Percentiles rank a stretch among this genome's conserved stretches.
phyloP scores from a whole-genome alignment of 2,888 invertebrate genomes.

The Troides aeacus region DNA sequence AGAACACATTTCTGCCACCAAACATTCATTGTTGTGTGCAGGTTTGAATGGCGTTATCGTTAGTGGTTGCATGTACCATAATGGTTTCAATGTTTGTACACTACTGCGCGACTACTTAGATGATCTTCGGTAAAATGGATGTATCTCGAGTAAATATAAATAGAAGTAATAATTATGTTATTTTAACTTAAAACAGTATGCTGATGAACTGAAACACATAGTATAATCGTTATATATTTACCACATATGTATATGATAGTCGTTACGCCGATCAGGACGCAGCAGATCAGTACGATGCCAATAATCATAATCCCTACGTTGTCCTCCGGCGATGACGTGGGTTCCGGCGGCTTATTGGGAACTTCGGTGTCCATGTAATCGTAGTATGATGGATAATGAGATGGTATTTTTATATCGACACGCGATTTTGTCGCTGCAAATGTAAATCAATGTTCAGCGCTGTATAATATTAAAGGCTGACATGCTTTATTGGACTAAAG shows the following conservation, averaged over 20 bases:
- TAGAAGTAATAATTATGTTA: too few species aligned
- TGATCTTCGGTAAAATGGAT: too few species aligned
- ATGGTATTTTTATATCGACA: slow-evolving; percentile 59
- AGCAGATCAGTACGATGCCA: slow-evolving; percentile 39
- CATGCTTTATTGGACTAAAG: neutral
- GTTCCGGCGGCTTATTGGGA: slow-evolving; percentile 40
- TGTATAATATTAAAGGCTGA: neutral
- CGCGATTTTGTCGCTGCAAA: slow-evolving; percentile 55
- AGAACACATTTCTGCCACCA: too few species aligned
- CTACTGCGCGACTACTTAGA: too few species aligned
- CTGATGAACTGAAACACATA: too few species aligned
- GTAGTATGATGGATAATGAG: slow-evolving; percentile 63
- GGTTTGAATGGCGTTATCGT: too few species aligned
- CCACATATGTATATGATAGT: slow-evolving; percentile 26
- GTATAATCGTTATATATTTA: slow-evolving; percentile 7
- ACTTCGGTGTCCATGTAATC: slow-evolving; percentile 59
- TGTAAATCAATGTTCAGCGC: neutral
- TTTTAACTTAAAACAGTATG: too few species aligned
- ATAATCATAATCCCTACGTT: slow-evolving; percentile 48
- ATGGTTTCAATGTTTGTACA: too few species aligned
- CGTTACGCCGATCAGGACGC: slow-evolving; percentile 7
- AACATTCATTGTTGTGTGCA: too few species aligned
- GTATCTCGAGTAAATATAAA: too few species aligned
- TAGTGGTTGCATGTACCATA: too few species aligned
- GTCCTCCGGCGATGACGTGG: slow-evolving; percentile 47